Percentiles rank a stretch among this genome's conserved stretches.
Conservation (phyloP, 2,888 invertebrate species). For the Acleris cristana region DNA sequence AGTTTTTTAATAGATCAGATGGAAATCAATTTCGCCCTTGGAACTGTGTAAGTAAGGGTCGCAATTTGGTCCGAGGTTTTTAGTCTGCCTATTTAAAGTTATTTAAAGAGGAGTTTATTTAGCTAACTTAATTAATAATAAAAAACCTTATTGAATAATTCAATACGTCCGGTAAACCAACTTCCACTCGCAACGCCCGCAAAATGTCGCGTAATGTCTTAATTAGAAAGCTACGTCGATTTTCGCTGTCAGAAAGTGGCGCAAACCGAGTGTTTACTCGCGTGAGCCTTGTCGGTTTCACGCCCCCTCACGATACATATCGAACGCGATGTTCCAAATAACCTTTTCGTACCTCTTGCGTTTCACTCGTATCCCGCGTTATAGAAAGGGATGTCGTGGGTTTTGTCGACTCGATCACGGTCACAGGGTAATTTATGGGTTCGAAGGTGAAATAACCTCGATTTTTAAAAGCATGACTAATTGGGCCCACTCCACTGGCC, state of each 20-base stretch:
- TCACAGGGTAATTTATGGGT: constrained; percentile 23
- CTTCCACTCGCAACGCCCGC: neutral
- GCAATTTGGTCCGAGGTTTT: too few species aligned
- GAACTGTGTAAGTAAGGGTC: too few species aligned
- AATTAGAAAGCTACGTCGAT: constrained; percentile 76
- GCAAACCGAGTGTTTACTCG: constrained; percentile 66
- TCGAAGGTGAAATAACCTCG: constrained; percentile 47
- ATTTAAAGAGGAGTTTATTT: too few species aligned
- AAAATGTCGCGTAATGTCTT: constrained; percentile 66
- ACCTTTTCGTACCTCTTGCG: neutral
- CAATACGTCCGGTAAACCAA: neutral
- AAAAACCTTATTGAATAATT: neutral
- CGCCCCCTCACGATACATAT: constrained; percentile 47
- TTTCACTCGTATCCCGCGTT: constrained; percentile 10
- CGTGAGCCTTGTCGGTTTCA: constrained; percentile 61
- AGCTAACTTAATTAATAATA: too few species aligned
- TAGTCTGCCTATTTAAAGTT: too few species aligned
- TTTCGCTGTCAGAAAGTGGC: constrained; percentile 61
- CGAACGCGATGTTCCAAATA: constrained; percentile 13
- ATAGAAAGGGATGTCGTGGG: constrained; percentile 12
- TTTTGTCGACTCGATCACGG: constrained; percentile 15
- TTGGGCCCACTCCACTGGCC: constrained; percentile 49
- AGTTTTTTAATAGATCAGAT: too few species aligned
- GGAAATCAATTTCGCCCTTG: too few species aligned
- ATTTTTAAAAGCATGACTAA: constrained; percentile 57